phyloP scores from a whole-genome alignment of 2,888 invertebrate genomes.

The Platynereis dumerilii region DNA sequence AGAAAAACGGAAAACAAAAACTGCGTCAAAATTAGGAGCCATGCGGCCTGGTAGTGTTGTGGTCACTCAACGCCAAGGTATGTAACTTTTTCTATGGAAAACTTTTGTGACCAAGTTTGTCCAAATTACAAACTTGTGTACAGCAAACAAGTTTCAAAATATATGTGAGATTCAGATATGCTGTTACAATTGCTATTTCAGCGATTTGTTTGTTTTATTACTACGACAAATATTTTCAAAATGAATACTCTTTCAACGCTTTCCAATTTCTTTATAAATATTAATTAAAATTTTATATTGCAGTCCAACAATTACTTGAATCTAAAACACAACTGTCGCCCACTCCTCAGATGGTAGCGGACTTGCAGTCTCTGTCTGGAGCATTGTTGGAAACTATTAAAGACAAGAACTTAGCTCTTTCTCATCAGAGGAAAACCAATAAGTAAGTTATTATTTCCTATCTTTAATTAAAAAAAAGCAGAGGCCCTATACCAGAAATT shows the following conservation, averaged over 20 bases:
- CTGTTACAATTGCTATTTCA: too few relatives aligned
- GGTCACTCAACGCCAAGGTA: slow-evolving; percentile 83
- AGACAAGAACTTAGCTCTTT: slow-evolving; percentile 83
- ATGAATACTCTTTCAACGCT: too few relatives aligned
- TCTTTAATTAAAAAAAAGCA: too few relatives aligned
- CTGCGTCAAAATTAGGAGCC: slow-evolving; percentile 73
- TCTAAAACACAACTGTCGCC: slow-evolving; percentile 66
- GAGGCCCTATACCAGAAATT: too few relatives aligned
- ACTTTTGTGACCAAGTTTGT: not conserved
- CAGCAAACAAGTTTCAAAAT: too few relatives aligned
- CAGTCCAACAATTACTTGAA: slow-evolving; percentile 79
- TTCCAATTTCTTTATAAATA: too few relatives aligned
- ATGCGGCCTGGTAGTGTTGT: slow-evolving; percentile 71
- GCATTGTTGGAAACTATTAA: slow-evolving; percentile 83
- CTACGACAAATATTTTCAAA: too few relatives aligned
- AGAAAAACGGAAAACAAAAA: slow-evolving; percentile 74
- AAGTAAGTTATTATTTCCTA: slow-evolving; percentile 65
- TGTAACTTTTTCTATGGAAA: not conserved
- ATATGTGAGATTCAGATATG: too few relatives aligned
- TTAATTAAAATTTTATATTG: too few relatives aligned
- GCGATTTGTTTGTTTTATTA: too few relatives aligned
- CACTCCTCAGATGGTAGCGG: slow-evolving; percentile 74
- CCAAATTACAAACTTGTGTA: too few relatives aligned
- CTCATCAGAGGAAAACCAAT: slow-evolving; percentile 86
- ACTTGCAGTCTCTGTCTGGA: slow-evolving; percentile 78